phyloP scores from a whole-genome alignment of 2,113 vertebrate genomes.

The Elephantulus edwardii region DNA sequence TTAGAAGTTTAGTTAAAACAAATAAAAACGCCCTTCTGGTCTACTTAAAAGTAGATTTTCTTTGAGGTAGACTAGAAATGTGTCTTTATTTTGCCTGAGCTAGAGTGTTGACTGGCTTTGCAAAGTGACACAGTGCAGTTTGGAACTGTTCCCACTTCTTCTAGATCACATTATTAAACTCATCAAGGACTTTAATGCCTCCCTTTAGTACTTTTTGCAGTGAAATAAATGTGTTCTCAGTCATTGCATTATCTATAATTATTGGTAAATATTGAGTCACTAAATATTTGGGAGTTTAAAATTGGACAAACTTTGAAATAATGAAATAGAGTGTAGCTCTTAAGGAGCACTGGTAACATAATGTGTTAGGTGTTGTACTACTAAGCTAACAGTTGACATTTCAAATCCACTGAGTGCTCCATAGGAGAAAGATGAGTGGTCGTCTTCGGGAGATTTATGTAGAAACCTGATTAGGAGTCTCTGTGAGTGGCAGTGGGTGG shows the following conservation, averaged over 20 bases:
- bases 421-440: no score
- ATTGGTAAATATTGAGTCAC: conserved; percentile 29
- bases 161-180: conserved; percentile 40
- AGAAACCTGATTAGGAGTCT: no score
- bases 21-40: background rate
- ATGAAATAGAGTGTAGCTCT: no score
- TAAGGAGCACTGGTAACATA: no score
- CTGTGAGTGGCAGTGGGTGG: no score
- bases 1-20: conserved; percentile 11
- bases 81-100: conserved; percentile 7
- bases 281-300: background rate
- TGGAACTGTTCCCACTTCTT: conserved; percentile 6
- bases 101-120: conserved; percentile 26
- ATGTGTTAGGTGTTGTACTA: no score
- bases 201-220: background rate
- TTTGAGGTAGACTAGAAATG: conserved; percentile 20
- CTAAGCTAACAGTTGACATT: no score
- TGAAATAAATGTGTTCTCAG: background rate
- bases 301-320: background rate
- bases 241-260: background rate
- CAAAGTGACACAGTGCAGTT: background rate
- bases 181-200: background rate
- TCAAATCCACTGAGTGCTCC: no score
- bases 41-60: background rate
- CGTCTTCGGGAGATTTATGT: no score